Percentiles rank a stretch among this genome's conserved stretches.
Evolutionary conservation across 2,113 vertebrate genomes (phyloP).

Genomic region (Daboia siamensis): DNA sequence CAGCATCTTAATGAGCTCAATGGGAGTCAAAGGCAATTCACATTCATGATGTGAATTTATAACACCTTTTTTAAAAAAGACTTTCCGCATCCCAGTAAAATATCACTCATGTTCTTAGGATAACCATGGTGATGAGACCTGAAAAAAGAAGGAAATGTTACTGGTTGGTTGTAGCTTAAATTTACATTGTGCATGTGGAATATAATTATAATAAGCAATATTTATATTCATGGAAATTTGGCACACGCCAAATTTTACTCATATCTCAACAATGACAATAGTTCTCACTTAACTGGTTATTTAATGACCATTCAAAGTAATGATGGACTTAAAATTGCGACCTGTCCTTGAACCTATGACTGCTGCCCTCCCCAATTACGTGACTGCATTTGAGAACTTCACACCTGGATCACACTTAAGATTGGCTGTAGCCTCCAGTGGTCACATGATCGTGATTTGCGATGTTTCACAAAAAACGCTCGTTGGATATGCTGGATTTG

Average conservation of each 20-base stretch:
- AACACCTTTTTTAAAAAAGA: conserved; percentile 52
- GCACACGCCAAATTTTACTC: neutral
- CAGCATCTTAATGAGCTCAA: conserved; percentile 67
- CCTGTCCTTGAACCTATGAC: too few species aligned
- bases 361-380: too few species aligned
- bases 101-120: conserved; percentile 80
- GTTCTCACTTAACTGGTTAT: too few species aligned
- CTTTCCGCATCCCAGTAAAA: conserved; percentile 59
- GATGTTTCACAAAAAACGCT: too few species aligned
- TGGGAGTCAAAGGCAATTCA: conserved; percentile 72
- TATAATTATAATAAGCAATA: neutral
- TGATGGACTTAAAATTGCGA: too few species aligned
- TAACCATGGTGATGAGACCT: conserved; percentile 99
- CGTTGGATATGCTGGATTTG: too few species aligned
- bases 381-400: too few species aligned
- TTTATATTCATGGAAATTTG: neutral
- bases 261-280: neutral
- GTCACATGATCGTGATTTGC: too few species aligned
- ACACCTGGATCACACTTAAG: too few species aligned
- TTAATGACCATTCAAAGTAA: too few species aligned
- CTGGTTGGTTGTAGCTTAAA: neutral
- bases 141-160: conserved; percentile 55
- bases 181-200: neutral
- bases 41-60: conserved; percentile 71
- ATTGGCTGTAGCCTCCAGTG: too few species aligned